Evolutionary conservation across 2,888 invertebrate genomes (phyloP).

Genomic region (Leptinotarsa peninsularis): DNA sequence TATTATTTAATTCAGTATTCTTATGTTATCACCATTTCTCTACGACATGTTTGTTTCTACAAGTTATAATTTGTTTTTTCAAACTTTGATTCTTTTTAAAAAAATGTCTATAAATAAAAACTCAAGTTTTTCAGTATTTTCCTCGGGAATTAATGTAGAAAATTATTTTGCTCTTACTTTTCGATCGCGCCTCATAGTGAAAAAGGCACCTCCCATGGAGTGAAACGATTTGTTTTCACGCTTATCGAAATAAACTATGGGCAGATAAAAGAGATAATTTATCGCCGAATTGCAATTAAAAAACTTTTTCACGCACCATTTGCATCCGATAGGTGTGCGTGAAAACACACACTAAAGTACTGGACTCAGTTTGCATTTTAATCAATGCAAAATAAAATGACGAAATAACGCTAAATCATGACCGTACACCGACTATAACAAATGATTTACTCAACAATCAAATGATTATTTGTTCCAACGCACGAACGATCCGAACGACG

Average conservation of each 20-base stretch:
- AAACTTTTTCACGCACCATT: constrained; percentile 28
- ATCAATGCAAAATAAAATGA: constrained; percentile 38
- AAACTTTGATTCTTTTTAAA: too few relatives aligned
- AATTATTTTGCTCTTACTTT: background rate
- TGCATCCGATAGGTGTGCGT: constrained; percentile 32
- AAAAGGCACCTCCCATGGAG: background rate
- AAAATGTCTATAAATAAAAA: too few relatives aligned
- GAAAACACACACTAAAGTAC: constrained; percentile 36
- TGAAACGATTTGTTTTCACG: background rate
- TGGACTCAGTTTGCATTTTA: constrained; percentile 34
- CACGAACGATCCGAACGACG: constrained; percentile 15
- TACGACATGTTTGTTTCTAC: too few relatives aligned
- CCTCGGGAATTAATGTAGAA: too few relatives aligned
- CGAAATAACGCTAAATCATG: constrained; percentile 29
- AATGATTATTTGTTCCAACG: constrained; percentile 27
- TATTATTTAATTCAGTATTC: too few relatives aligned
- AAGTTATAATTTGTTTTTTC: too few relatives aligned
- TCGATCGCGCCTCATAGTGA: background rate
- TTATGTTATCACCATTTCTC: too few relatives aligned
- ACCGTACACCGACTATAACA: constrained; percentile 29
- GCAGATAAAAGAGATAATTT: constrained; percentile 15
- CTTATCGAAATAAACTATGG: background rate
- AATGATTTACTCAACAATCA: constrained; percentile 39
- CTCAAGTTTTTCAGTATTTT: too few relatives aligned
- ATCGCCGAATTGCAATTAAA: constrained; percentile 20